These are phyloP conservation scores for Eristalis pertinax DNA, from an alignment of 2,888 invertebrate species.

Conservation along the genomic window DNA sequence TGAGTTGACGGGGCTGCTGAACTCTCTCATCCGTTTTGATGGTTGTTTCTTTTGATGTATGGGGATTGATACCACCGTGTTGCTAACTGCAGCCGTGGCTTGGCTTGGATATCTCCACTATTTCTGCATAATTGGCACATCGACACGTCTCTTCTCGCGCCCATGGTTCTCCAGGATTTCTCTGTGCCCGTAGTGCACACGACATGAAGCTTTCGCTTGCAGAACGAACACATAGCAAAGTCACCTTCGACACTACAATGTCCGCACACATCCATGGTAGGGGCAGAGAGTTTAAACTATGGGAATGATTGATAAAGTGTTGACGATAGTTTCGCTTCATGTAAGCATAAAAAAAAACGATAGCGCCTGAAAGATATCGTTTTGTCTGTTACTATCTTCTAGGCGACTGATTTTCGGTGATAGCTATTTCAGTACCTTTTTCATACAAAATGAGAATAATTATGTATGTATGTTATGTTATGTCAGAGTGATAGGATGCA, in stretches of 20 bases:
- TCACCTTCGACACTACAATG: not conserved
- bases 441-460: too few species aligned
- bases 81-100: not conserved
- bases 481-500: too few species aligned
- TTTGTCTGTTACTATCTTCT: too few species aligned
- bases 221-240: not conserved
- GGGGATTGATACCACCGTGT: not conserved
- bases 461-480: too few species aligned
- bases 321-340: too few species aligned
- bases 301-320: too few species aligned
- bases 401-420: too few species aligned
- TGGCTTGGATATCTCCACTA: not conserved
- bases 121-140: conserved; percentile 14
- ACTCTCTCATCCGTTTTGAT: not conserved
- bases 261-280: not conserved
- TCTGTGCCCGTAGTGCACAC: conserved; percentile 7
- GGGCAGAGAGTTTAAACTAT: too few species aligned
- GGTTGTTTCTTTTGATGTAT: not conserved
- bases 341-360: too few species aligned
- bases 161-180: conserved; percentile 20
- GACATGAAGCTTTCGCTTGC: conserved; percentile 12
- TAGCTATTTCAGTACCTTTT: too few species aligned
- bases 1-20: not conserved
- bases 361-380: too few species aligned
- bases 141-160: not conserved